Percentiles rank a stretch among this genome's conserved stretches.
Conservation (phyloP, 2,113 vertebrate genomes). For the Xyrauchen texanus region DNA sequence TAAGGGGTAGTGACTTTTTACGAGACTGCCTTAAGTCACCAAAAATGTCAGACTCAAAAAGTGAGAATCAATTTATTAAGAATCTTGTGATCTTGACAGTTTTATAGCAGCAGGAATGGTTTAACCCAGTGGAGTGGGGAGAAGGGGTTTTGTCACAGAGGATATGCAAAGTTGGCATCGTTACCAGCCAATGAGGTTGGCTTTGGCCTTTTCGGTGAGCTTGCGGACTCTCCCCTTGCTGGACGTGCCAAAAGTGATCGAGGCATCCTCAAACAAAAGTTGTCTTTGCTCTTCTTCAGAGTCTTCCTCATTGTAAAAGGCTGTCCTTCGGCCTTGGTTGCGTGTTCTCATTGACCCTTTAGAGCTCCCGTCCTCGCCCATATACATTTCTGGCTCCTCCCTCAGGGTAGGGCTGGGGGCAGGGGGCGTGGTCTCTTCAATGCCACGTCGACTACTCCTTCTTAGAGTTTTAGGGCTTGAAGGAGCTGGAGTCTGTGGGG, state of each 20-base stretch:
- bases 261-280: constrained; percentile 95
- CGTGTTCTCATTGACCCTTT: constrained; percentile 92
- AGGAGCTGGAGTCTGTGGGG: constrained; percentile 49
- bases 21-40: constrained; percentile 41
- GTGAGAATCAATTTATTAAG: neutral
- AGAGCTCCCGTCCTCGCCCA: constrained; percentile 59
- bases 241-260: constrained; percentile 96
- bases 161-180: constrained; percentile 47
- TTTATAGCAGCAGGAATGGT: constrained; percentile 59
- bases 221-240: constrained; percentile 97
- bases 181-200: constrained; percentile 99
- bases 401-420: constrained; percentile 50
- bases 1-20: neutral
- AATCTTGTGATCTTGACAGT: constrained; percentile 45
- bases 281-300: constrained; percentile 98
- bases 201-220: constrained; percentile 98
- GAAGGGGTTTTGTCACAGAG: neutral
- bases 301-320: constrained; percentile 98
- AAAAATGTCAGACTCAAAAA: constrained; percentile 22
- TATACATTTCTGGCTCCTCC: constrained; percentile 56
- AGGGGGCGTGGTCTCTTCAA: constrained; percentile 76
- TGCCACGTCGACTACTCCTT: constrained; percentile 89
- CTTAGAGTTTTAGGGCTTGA: constrained; percentile 81
- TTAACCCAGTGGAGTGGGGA: neutral
- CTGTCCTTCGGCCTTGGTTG: constrained; percentile 96